Percentiles rank a stretch among this genome's conserved stretches.
These are phyloP conservation scores for Halichondria panicea DNA, from an alignment of 37 sponge, comb jelly and placozoan genomes.

Conservation along the genomic window DNA sequence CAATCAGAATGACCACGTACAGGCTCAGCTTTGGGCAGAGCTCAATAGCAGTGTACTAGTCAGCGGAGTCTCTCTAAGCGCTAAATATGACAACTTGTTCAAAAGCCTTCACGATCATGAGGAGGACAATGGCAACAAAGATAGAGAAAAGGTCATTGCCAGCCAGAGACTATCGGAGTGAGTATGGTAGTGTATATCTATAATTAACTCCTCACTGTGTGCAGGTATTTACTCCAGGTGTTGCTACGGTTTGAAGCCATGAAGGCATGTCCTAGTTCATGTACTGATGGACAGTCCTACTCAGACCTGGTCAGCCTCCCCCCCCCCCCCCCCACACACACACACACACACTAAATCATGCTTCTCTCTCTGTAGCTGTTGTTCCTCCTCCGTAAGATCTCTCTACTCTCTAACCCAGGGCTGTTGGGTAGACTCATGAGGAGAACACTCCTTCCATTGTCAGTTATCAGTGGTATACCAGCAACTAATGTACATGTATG, in stretches of 20 bases:
- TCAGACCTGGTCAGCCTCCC: conserved; percentile 8
- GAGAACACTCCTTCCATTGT: conserved; percentile 38
- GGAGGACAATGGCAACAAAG: too few species aligned
- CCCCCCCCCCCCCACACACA: conserved; percentile 7
- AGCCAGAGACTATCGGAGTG: conserved; percentile 7
- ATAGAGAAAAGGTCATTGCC: too few species aligned
- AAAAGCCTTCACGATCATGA: too few species aligned
- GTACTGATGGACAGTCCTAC: neutral
- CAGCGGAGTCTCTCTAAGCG: too few species aligned
- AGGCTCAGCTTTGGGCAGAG: too few species aligned
- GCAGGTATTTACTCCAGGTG: conserved; percentile 38
- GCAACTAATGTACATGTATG: neutral
- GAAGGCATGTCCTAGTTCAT: conserved; percentile 1
- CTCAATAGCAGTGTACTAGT: too few species aligned
- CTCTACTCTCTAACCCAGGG: conserved; percentile 31
- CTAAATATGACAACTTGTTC: too few species aligned
- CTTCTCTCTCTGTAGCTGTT: conserved; percentile 26
- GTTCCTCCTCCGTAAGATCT: conserved; percentile 25
- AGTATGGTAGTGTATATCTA: neutral
- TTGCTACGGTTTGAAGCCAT: conserved; percentile 24
- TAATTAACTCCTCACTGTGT: neutral
- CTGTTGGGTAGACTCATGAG: conserved; percentile 20
- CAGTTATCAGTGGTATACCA: neutral
- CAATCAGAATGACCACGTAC: too few species aligned
- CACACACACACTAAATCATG: neutral